Conservation (phyloP, 2,113 vertebrate genomes). For the Cinclus cinclus region DNA sequence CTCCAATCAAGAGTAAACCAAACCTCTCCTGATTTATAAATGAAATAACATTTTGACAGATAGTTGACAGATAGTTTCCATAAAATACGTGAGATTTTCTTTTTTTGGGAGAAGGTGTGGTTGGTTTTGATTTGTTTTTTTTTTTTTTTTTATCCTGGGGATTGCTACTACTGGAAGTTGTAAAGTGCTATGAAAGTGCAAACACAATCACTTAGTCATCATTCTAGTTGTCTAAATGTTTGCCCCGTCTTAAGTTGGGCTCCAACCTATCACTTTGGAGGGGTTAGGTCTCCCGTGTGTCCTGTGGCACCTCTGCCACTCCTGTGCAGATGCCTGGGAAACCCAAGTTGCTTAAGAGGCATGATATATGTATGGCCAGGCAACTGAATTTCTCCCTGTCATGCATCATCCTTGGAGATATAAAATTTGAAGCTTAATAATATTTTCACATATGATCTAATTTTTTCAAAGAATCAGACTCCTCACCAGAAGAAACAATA, state of each 20-base stretch:
- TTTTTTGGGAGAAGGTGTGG: background rate
- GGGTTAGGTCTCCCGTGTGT: background rate
- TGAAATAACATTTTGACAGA: background rate
- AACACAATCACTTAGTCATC: background rate
- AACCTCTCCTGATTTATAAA: background rate
- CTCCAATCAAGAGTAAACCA: background rate
- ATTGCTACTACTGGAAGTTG: background rate
- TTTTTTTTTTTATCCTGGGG: background rate
- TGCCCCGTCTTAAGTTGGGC: background rate
- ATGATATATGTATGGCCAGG: rapidly evolving
- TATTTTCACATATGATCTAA: background rate
- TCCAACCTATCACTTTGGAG: background rate
- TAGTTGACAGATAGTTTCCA: background rate
- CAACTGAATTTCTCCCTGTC: background rate
- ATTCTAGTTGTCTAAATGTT: background rate
- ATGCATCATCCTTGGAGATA: background rate
- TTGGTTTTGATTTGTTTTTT: background rate
- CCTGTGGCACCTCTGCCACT: background rate
- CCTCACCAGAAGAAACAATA: background rate
- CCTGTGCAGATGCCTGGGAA: background rate
- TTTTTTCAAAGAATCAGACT: background rate
- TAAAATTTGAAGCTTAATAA: background rate
- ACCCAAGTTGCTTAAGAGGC: background rate
- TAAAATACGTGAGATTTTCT: rapidly evolving
- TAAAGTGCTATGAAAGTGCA: background rate